Evolutionary conservation across 2,113 vertebrate genomes (phyloP), one percentile per base, ranked within the genome.

Genomic region (Tichodroma muraria): DNA sequence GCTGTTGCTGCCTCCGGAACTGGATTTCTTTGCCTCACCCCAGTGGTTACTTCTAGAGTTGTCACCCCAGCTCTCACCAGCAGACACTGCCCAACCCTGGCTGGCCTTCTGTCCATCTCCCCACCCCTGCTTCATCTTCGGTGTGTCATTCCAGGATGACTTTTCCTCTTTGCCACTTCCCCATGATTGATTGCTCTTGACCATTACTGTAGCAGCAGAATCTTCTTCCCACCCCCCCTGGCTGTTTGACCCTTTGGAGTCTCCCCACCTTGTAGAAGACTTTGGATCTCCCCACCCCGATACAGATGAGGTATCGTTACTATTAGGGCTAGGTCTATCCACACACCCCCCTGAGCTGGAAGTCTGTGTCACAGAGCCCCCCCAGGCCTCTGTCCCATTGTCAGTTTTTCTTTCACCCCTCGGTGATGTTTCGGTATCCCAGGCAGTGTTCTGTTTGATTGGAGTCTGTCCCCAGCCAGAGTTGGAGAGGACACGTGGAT

Each of bases 401-500:
- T 98, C 98, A 93, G 98, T 97, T 97, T 99, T 99, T 95, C 98
- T 98, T 44, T 98, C 98, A 53, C 97, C 97, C 96, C 97, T 97
- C 2, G 97, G 97, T 14, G 98, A 96, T 11, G 97, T 88, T 89
- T 98, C 98, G 2, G 98, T 98, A 66, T 99, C 98, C 99, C 99
- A 99, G 97, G 98, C 97, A 91, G 99, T 99, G 98, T 99, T 98
- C 97, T 99, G 99, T 94, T 98, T 98, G 95, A 99, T 97, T 71
- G 99, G 99, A 69, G 98, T 99, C 98, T 99, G 99, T 91, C 99
- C 99, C 99, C 99, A 99, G 61, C 99, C 99, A 37, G 98, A 98
- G 98, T 99, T 99, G 97, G 98, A 99, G 35, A 99, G 98, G 96
- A 99, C 99, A 83, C 99, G 98, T 3, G 99, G 99, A 97, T 99